phyloP scores from a whole-genome alignment of 2,888 invertebrate species.

The Heliconius hortense region DNA sequence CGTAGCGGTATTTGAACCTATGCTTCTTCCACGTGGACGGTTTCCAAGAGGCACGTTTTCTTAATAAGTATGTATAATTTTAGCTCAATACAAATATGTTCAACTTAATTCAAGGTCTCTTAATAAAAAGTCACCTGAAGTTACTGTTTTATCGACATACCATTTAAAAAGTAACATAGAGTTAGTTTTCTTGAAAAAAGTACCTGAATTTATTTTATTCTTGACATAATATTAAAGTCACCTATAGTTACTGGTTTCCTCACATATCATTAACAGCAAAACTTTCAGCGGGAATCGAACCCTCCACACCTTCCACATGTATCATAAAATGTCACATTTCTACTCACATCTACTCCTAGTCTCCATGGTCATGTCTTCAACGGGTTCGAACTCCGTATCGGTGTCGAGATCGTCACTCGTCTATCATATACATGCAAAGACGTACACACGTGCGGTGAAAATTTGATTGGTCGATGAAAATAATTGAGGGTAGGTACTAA shows the following conservation, averaged over 20 bases:
- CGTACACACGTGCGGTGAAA: conserved; percentile 38
- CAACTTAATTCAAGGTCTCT: too few relatives aligned
- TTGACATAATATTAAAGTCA: too few relatives aligned
- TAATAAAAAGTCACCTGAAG: too few relatives aligned
- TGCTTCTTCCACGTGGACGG: too few relatives aligned
- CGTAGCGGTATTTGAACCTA: too few relatives aligned
- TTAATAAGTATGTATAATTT: too few relatives aligned
- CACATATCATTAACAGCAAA: background rate
- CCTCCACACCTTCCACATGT: background rate
- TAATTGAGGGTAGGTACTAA: background rate
- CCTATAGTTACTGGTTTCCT: background rate
- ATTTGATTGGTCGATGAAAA: conserved; percentile 26
- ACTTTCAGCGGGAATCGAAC: background rate
- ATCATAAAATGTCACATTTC: background rate
- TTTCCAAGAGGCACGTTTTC: too few relatives aligned
- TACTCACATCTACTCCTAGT: conserved; percentile 85
- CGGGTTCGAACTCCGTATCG: conserved; percentile 86
- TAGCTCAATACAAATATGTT: too few relatives aligned
- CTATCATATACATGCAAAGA: conserved; percentile 55
- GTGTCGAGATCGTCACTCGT: conserved; percentile 86
- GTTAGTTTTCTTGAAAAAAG: too few relatives aligned
- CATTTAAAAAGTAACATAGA: too few relatives aligned
- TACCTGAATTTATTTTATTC: too few relatives aligned
- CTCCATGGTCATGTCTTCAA: conserved; percentile 86
- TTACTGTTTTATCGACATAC: too few relatives aligned